Evolutionary conservation across 2,888 invertebrate genomes (phyloP).

Genomic region (Stenodera caucasica): DNA sequence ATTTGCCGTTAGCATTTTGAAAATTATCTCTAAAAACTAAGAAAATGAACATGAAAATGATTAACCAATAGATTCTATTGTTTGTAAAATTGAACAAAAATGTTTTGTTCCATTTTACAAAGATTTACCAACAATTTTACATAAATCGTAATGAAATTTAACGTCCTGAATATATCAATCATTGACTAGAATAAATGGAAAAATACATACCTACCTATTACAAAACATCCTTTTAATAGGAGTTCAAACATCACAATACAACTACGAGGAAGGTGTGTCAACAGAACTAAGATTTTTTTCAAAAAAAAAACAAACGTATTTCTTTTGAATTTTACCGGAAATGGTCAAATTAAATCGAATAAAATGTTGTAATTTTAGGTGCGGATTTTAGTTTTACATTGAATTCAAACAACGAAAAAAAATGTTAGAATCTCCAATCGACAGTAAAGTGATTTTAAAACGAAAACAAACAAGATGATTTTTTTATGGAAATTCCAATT

Average conservation of each 20-base stretch:
- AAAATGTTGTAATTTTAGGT: conserved; percentile 21
- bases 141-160: conserved; percentile 9
- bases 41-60: too few species aligned
- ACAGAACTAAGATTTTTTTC: too few species aligned
- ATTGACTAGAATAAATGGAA: not conserved
- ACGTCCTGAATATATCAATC: conserved; percentile 3
- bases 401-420: conserved; percentile 13
- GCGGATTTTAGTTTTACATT: too few species aligned
- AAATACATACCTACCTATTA: too few species aligned
- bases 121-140: conserved; percentile 9
- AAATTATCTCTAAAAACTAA: too few species aligned
- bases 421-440: conserved; percentile 4
- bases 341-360: not conserved
- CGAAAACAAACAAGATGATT: conserved; percentile 25
- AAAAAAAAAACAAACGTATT: too few species aligned
- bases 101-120: too few species aligned
- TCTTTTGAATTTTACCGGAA: too few species aligned
- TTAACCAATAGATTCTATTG: too few species aligned
- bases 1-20: too few species aligned
- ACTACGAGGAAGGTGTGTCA: not conserved
- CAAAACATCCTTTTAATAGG: not conserved
- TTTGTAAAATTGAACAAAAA: too few species aligned
- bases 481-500: conserved; percentile 23
- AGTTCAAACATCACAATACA: not conserved
- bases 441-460: not conserved